Conservation (phyloP, 2,113 vertebrate genomes). For the Poeciliopsis prolifica region DNA sequence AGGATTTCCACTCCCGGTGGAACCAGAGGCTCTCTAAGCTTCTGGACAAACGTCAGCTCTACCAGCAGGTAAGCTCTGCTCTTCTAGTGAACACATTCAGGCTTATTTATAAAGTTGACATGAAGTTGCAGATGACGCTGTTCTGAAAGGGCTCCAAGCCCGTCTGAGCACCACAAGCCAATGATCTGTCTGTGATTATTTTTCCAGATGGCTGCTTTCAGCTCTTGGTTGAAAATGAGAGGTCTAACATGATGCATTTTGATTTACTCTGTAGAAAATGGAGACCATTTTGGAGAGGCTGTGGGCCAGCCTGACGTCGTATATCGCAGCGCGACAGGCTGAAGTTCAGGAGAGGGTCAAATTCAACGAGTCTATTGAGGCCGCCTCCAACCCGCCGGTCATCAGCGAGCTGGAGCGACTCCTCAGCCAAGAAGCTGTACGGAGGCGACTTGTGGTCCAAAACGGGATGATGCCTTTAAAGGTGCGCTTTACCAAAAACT, state of each 20-base stretch:
- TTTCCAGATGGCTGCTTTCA: background rate
- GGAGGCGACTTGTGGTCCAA: background rate
- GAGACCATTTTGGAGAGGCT: conserved; percentile 43
- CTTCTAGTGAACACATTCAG: too few relatives aligned
- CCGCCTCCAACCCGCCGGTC: background rate
- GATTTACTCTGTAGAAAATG: conserved; percentile 63
- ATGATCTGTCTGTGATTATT: too few relatives aligned
- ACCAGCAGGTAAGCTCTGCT: conserved; percentile 63
- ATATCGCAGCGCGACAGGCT: conserved; percentile 1
- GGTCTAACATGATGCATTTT: background rate
- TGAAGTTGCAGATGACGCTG: too few relatives aligned
- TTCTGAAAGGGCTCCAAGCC: too few relatives aligned
- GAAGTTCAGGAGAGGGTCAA: conserved; percentile 30
- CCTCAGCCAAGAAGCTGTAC: conserved; percentile 33
- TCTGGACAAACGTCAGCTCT: conserved; percentile 60
- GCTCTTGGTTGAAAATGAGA: background rate
- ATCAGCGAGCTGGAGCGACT: conserved; percentile 24
- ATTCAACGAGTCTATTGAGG: conserved; percentile 32
- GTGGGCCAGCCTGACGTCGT: conserved; percentile 7
- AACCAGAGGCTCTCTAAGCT: conserved; percentile 52
- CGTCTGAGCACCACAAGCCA: too few relatives aligned
- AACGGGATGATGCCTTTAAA: conserved; percentile 22
- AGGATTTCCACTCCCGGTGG: conserved; percentile 55
- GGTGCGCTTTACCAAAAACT: conserved; percentile 38
- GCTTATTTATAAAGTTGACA: too few relatives aligned